Base-by-base conservation (phyloP, 64 coral and sea anemone species). In the Trachythela sp. region DNA sequence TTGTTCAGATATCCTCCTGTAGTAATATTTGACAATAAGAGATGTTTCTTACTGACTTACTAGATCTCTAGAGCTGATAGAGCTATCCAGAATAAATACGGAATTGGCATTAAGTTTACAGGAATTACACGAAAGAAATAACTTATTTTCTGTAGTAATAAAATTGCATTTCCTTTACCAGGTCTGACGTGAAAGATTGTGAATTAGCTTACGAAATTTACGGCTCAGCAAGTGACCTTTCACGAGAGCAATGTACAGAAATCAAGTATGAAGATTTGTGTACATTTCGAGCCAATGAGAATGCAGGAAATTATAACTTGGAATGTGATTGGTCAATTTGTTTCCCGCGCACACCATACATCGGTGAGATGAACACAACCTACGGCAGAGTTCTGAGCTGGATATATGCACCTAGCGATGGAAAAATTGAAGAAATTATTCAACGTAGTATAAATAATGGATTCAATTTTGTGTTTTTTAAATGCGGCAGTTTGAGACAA, bases 391-490 rank as follows among this genome's bases (percentile, higher is more conserved):
- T 85, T 27, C 29, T 8, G 8, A 36, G 56, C 33, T 90, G 89
- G 89, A 10, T 84, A 9, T 42, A 30, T 10, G 89, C 83, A 11
- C 26, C 89, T 18, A 84, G 49, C 2, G 43, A 38, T 48, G 52
- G 64, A 35, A 49, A 26, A 18, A 84, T 90, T 13, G 51, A 68
- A 24, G 14, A 85, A 85, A 85, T 68, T 45, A 31, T 90, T 15
- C 30, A 54, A 31, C 83, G 27, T 9, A 90, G 52, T 15, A 83
- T 90, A 64, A 37, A 37, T 85, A 41, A 90, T 85, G 89, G 89
- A 18, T 90, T 90, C 58, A 71, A 51, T 33, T 90, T 90, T 36
- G 83, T 80, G 9, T 90, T 85, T 32, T 48, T 90, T n/a, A 17
- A 90, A 70, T 90, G 89, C 76, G 36, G 52, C 27, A 33, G 52